These are phyloP conservation scores for Cairina moschata DNA, from an alignment of 2,113 vertebrate species.

Conservation along the genomic window DNA sequence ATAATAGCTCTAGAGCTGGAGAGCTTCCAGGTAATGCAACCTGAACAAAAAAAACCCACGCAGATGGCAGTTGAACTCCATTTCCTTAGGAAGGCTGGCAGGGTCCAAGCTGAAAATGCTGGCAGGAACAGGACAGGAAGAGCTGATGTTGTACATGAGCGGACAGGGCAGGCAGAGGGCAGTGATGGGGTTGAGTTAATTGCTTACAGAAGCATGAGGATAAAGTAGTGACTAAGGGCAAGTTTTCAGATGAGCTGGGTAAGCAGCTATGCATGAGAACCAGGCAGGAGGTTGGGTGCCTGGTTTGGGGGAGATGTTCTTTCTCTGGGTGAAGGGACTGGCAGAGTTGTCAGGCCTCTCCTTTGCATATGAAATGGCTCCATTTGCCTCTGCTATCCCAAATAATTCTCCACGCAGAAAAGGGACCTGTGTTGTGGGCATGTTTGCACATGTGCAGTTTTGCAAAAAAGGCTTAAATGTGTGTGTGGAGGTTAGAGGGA, in stretches of 20 bases:
- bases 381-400: background rate
- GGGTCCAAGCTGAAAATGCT: background rate
- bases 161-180: slow-evolving; percentile 50
- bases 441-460: background rate
- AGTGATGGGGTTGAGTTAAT: slow-evolving; percentile 44
- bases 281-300: background rate
- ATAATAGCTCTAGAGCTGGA: slow-evolving; percentile 52
- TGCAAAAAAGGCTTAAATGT: background rate
- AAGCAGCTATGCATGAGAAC: slow-evolving; percentile 41
- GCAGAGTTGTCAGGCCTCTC: background rate
- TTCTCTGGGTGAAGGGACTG: background rate
- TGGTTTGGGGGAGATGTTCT: background rate
- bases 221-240: slow-evolving; percentile 56
- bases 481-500: too few relatives aligned
- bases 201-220: slow-evolving; percentile 51
- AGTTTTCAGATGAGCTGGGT: slow-evolving; percentile 24
- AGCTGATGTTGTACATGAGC: slow-evolving; percentile 25
- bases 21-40: slow-evolving; percentile 50
- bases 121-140: slow-evolving; percentile 41
- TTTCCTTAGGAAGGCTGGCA: background rate
- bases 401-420: rapidly evolving
- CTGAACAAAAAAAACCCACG: background rate
- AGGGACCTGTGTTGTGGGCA: background rate
- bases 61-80: background rate
- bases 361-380: background rate